These are phyloP conservation scores for Lycaena phlaeas DNA, from an alignment of 2,888 invertebrate species.

Conservation along the genomic window DNA sequence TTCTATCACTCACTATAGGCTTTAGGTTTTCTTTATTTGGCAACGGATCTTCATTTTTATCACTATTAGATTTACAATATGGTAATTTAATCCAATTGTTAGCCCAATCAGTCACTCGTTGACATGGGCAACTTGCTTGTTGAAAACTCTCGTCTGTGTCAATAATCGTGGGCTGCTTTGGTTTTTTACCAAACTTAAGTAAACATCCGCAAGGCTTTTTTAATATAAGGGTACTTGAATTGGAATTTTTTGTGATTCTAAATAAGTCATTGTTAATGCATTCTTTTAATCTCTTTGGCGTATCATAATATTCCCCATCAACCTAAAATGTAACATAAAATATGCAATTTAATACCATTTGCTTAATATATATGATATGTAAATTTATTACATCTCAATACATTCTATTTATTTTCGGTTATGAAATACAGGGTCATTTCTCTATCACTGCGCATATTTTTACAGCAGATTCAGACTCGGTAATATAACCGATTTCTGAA, in stretches of 20 bases:
- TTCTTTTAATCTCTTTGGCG: conserved; percentile 80
- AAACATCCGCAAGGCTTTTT: conserved; percentile 81
- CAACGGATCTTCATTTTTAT: conserved; percentile 34
- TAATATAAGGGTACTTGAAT: conserved; percentile 71
- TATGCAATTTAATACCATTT: too few species aligned
- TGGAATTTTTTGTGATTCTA: conserved; percentile 59
- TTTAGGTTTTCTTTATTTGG: conserved; percentile 71
- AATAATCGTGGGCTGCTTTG: conserved; percentile 42
- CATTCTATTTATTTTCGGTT: too few species aligned
- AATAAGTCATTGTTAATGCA: conserved; percentile 71
- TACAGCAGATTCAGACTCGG: too few species aligned
- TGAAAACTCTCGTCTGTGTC: conserved; percentile 46
- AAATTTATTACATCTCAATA: too few species aligned
- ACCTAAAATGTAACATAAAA: conserved; percentile 28
- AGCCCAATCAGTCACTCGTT: conserved; percentile 78
- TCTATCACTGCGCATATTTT: too few species aligned
- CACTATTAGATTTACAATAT: conserved; percentile 59
- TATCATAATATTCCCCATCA: conserved; percentile 79
- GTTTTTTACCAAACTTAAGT: conserved; percentile 59
- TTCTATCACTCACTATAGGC: conserved; percentile 36
- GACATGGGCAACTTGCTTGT: conserved; percentile 69
- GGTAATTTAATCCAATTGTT: conserved; percentile 75
- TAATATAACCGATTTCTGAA: too few species aligned
- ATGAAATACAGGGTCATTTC: too few species aligned
- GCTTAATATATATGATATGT: too few species aligned